Evolutionary conservation across 2,113 vertebrate genomes (phyloP).

Genomic region (Ammodytes dubius): DNA sequence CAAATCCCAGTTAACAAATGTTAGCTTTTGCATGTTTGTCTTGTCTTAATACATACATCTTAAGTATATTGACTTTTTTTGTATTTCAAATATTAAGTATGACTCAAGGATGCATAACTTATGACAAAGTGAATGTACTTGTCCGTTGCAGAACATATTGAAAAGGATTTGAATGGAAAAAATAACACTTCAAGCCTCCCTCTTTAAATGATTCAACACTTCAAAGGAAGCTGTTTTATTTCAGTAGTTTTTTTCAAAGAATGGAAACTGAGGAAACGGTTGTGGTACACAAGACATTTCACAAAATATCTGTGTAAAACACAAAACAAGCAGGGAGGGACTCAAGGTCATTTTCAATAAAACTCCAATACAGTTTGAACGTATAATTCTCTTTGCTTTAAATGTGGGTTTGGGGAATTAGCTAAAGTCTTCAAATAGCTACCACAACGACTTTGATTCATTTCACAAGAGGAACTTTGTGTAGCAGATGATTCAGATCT

Average conservation of each 20-base stretch:
- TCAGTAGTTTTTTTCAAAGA: slow-evolving; percentile 56
- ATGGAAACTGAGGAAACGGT: slow-evolving; percentile 57
- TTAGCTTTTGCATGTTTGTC: slow-evolving; percentile 54
- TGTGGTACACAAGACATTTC: slow-evolving; percentile 22
- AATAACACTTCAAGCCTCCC: slow-evolving; percentile 23
- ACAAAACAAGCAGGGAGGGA: not conserved
- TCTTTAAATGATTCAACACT: slow-evolving; percentile 27
- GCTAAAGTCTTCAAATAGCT: slow-evolving; percentile 34
- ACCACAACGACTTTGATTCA: slow-evolving; percentile 45
- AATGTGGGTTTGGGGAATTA: slow-evolving; percentile 28
- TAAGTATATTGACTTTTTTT: slow-evolving; percentile 1
- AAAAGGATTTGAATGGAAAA: slow-evolving; percentile 16
- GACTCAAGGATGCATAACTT: slow-evolving; percentile 34
- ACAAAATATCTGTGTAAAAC: slow-evolving; percentile 10
- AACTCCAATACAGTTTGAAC: slow-evolving; percentile 32
- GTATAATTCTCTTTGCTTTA: slow-evolving; percentile 5
- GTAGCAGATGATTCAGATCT: slow-evolving; percentile 36
- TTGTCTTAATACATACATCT: slow-evolving; percentile 17
- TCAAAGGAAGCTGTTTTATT: slow-evolving; percentile 70
- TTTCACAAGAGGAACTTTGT: slow-evolving; percentile 56
- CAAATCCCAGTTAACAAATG: slow-evolving; percentile 12
- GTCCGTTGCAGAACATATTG: slow-evolving; percentile 36
- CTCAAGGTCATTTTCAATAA: slow-evolving; percentile 47
- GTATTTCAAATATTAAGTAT: slow-evolving; percentile 18
- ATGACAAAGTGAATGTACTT: slow-evolving; percentile 71